These are phyloP conservation scores for Micrasema minimum DNA, from an alignment of 1,140 invertebrate genomes.

Conservation along the genomic window DNA sequence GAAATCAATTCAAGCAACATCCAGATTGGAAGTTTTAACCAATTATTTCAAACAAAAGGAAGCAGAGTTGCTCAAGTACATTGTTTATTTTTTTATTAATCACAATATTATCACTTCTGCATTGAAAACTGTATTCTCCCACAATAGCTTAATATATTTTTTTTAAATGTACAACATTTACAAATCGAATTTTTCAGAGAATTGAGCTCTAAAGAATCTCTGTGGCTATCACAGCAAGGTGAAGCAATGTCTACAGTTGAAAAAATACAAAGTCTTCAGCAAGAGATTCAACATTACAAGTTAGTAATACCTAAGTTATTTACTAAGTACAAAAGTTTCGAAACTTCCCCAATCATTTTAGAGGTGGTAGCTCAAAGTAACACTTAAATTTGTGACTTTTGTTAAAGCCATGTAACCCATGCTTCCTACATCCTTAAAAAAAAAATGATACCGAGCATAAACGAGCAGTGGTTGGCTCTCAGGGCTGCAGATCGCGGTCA, in stretches of 20 bases:
- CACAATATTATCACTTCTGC: neutral
- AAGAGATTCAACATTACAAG: slow-evolving; percentile 84
- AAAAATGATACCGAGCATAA: too few relatives aligned
- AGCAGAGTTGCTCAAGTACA: slow-evolving; percentile 83
- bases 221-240: slow-evolving; percentile 85
- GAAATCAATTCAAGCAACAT: slow-evolving; percentile 83
- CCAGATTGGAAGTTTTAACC: slow-evolving; percentile 83
- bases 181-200: slow-evolving; percentile 69
- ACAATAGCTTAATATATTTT: neutral
- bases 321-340: too few relatives aligned
- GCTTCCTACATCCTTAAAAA: too few relatives aligned
- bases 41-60: slow-evolving; percentile 92
- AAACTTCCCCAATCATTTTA: too few relatives aligned
- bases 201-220: slow-evolving; percentile 81
- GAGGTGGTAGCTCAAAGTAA: too few relatives aligned
- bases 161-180: neutral
- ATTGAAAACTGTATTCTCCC: neutral
- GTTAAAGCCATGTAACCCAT: too few relatives aligned
- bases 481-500: slow-evolving; percentile 78
- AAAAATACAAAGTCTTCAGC: slow-evolving; percentile 79
- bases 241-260: slow-evolving; percentile 83
- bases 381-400: too few relatives aligned
- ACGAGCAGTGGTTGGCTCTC: slow-evolving; percentile 81
- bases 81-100: neutral
- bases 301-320: too few relatives aligned